phyloP scores from a whole-genome alignment of 2,888 invertebrate genomes.

The Philopedon plagiatum region DNA sequence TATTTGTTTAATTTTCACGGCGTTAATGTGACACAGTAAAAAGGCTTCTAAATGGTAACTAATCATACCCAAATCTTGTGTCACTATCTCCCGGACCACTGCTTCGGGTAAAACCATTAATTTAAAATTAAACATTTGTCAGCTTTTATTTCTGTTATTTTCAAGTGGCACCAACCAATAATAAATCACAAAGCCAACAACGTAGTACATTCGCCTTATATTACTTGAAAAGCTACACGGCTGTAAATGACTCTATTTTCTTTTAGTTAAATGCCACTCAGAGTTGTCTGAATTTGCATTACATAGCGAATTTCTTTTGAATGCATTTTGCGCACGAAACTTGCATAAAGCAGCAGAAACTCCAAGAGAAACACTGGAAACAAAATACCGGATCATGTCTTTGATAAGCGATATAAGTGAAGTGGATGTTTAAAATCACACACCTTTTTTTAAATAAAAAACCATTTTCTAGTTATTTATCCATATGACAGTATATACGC shows the following conservation, averaged over 20 bases:
- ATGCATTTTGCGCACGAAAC: neutral
- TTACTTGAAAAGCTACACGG: conserved; percentile 4
- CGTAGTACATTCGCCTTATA: neutral
- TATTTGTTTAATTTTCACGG: too few relatives aligned
- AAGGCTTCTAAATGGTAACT: too few relatives aligned
- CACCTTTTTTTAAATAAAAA: too few relatives aligned
- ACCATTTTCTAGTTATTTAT: too few relatives aligned
- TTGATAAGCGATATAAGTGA: neutral
- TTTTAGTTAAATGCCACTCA: conserved; percentile 42
- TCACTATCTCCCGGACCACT: too few relatives aligned
- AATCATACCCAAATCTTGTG: too few relatives aligned
- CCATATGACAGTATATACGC: too few relatives aligned
- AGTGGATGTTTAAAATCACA: too few relatives aligned
- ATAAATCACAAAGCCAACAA: conserved; percentile 11
- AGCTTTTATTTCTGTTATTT: neutral
- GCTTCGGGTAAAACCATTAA: too few relatives aligned
- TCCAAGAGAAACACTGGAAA: neutral
- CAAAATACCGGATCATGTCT: neutral
- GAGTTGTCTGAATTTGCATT: conserved; percentile 21
- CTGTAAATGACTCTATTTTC: conserved; percentile 38
- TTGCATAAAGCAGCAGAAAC: neutral
- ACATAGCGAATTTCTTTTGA: conserved; percentile 3
- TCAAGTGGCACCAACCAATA: neutral
- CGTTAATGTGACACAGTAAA: too few relatives aligned
- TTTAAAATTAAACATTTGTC: too few relatives aligned